Percentiles rank a stretch among this genome's conserved stretches.
phyloP scores from a whole-genome alignment of 2,888 invertebrate species.

The Onchidella celtica region DNA sequence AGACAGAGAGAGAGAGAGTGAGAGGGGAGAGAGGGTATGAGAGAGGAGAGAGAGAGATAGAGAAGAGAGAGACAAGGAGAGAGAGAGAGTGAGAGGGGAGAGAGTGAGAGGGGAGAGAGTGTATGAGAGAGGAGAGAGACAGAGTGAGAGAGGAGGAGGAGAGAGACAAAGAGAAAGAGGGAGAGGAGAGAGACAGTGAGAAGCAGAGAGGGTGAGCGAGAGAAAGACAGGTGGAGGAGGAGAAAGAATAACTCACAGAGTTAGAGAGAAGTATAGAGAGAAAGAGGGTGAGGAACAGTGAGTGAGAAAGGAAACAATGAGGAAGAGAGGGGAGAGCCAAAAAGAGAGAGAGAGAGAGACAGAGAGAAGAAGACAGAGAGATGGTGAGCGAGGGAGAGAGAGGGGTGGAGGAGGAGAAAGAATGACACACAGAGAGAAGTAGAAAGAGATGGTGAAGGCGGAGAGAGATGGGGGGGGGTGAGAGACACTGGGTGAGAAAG shows the following conservation, averaged over 20 bases:
- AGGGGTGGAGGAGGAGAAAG: not conserved
- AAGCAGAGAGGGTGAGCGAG: not conserved
- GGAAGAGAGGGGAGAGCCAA: not conserved
- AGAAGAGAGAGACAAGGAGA: not conserved
- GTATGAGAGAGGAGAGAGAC: not conserved
- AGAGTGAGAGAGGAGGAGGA: constrained; percentile 1
- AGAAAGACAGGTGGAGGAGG: constrained; percentile 1
- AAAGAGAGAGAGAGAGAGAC: constrained; percentile 12
- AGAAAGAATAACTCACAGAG: not conserved
- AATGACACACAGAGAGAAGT: not conserved
- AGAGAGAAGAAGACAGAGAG: constrained; percentile 11
- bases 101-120: not conserved
- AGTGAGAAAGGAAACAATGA: no score
- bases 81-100: not conserved
- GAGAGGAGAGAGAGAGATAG: not conserved
- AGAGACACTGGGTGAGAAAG: not conserved
- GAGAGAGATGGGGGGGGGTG: not conserved
- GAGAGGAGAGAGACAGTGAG: constrained; percentile 8
- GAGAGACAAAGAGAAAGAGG: not conserved
- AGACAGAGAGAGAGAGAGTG: no score
- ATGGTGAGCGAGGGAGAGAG: not conserved
- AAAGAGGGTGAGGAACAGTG: constrained; percentile 11
- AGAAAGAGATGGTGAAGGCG: not conserved
- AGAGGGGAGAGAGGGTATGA: not conserved
- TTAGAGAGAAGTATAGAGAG: not conserved